Conservation (phyloP, 2,113 vertebrate species). For the crab-eating macaque (Macaca fascicularis) region T2T-MFA8v1.1 NC_088381.1:46874501-46875000, state of each 20-base stretch:
- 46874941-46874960: not conserved
- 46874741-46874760: fast-evolving
- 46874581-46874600: too few relatives aligned
- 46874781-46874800: not conserved
- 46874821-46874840: fast-evolving
- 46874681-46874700: not conserved
- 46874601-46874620: fast-evolving
- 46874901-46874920: too few relatives aligned
- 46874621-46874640: not conserved
- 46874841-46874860: fast-evolving
- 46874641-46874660: not conserved
- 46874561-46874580: not conserved
- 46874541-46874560: fast-evolving
- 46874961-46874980: not conserved
- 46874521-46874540: not conserved
- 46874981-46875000: not conserved
- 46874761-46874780: not conserved
- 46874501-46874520: not conserved
- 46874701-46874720: not conserved
- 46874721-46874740: not conserved
- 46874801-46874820: not conserved
- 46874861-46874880: fast-evolving
- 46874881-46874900: not conserved
- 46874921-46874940: not conserved
- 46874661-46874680: not conserved